Evolutionary conservation across 2,113 vertebrate genomes (phyloP).

Genomic region (Anser cygnoides): DNA sequence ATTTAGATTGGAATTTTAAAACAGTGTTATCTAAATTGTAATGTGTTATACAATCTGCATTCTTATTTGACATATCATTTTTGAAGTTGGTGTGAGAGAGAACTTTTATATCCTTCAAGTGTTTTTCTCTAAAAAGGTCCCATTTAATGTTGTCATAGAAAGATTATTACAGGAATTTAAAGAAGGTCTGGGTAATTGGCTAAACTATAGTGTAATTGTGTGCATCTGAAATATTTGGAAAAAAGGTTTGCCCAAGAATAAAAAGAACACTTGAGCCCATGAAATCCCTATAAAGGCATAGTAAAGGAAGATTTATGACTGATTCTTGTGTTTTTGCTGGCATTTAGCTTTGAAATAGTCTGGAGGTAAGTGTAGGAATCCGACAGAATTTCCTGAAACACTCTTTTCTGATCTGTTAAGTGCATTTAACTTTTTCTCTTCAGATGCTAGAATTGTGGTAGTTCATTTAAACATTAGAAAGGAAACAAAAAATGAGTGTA

Average conservation of each 20-base stretch:
- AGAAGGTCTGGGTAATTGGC: neutral
- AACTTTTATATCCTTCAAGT: neutral
- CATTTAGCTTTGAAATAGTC: conserved; percentile 35
- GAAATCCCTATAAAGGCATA: neutral
- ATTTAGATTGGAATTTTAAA: neutral
- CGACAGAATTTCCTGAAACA: conserved; percentile 28
- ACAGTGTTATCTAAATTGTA: neutral
- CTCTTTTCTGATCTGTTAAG: neutral
- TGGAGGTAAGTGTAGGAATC: neutral
- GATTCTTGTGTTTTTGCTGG: neutral
- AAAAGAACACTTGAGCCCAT: neutral
- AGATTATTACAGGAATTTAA: neutral
- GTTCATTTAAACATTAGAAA: neutral
- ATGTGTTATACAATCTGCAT: neutral
- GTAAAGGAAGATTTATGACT: conserved; percentile 30
- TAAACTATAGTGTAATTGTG: neutral
- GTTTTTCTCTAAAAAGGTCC: neutral
- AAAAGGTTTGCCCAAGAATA: neutral
- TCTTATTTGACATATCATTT: neutral
- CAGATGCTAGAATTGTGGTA: neutral
- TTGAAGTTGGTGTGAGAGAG: neutral
- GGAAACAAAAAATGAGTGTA: neutral
- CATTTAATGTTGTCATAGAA: neutral
- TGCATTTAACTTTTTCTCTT: conserved; percentile 27
- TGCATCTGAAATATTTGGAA: neutral